phyloP scores from a whole-genome alignment of 2,113 vertebrate species.

The Stegostoma tigrinum region DNA sequence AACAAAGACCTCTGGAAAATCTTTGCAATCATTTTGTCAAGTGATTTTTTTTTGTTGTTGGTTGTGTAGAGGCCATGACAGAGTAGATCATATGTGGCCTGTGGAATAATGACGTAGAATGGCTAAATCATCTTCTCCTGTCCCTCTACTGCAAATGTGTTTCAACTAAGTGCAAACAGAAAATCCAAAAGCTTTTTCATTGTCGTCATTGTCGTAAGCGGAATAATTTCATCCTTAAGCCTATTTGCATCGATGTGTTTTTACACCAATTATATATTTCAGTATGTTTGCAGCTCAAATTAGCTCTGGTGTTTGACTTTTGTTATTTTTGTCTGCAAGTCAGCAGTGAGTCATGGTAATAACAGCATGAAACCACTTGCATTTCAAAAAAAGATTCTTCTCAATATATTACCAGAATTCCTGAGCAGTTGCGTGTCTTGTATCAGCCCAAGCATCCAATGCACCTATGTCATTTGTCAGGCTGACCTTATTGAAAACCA shows the following conservation, averaged over 20 bases:
- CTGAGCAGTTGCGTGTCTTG: neutral
- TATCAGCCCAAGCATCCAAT: neutral
- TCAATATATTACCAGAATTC: neutral
- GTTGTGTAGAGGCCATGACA: neutral
- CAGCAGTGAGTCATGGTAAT: conserved; percentile 8
- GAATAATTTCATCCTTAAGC: neutral
- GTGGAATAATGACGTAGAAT: neutral
- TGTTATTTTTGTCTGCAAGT: neutral
- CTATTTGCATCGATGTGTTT: neutral
- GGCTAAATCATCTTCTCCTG: neutral
- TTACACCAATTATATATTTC: conserved; percentile 13
- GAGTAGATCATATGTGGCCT: neutral
- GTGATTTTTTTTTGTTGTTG: neutral
- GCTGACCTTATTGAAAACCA: neutral
- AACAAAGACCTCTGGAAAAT: neutral
- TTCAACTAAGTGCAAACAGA: neutral
- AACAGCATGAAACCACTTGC: neutral
- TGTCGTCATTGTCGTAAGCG: too few species aligned
- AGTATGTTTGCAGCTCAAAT: neutral
- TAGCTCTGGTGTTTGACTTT: neutral
- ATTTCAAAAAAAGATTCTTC: neutral
- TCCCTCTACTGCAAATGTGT: neutral
- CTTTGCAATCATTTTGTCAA: neutral
- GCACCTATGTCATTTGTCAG: neutral
- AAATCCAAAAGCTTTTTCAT: neutral